phyloP scores from a whole-genome alignment of 2,888 invertebrate species.

The Conops quadrifasciatus region DNA sequence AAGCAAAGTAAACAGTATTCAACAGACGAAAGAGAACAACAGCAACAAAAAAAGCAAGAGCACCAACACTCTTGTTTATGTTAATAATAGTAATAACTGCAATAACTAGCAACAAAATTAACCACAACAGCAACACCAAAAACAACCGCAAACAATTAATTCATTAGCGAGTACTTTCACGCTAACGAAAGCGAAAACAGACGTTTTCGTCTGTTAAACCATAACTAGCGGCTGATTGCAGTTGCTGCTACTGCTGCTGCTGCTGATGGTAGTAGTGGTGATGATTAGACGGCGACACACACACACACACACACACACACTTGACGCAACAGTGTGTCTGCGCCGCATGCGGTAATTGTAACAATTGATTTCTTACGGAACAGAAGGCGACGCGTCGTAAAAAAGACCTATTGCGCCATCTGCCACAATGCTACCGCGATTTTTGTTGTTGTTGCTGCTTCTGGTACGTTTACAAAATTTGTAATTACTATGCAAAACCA shows the following conservation, averaged over 20 bases:
- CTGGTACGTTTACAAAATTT: conserved; percentile 4
- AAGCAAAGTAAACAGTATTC: too few relatives aligned
- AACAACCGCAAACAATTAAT: conserved; percentile 2
- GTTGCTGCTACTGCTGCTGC: background rate
- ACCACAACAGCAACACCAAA: background rate
- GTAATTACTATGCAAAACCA: conserved; percentile 21
- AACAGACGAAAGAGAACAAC: background rate
- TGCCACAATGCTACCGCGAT: too few relatives aligned
- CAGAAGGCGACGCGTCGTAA: too few relatives aligned
- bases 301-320: conserved; percentile 22
- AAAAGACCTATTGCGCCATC: too few relatives aligned
- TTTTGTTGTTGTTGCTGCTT: background rate
- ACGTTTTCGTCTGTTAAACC: background rate
- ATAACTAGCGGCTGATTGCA: background rate
- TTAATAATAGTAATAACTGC: too few relatives aligned
- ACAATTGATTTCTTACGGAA: background rate
- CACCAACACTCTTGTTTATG: background rate
- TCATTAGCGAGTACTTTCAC: conserved; percentile 25
- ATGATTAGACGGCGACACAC: background rate
- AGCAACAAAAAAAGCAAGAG: conserved; percentile 4
- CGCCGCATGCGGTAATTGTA: background rate
- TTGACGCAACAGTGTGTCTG: background rate
- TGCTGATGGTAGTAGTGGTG: too few relatives aligned
- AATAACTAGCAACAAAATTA: too few relatives aligned
- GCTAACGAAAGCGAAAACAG: conserved; percentile 31